Base-by-base conservation (phyloP, 2,113 vertebrate genomes). In the Phycodurus eques region DNA sequence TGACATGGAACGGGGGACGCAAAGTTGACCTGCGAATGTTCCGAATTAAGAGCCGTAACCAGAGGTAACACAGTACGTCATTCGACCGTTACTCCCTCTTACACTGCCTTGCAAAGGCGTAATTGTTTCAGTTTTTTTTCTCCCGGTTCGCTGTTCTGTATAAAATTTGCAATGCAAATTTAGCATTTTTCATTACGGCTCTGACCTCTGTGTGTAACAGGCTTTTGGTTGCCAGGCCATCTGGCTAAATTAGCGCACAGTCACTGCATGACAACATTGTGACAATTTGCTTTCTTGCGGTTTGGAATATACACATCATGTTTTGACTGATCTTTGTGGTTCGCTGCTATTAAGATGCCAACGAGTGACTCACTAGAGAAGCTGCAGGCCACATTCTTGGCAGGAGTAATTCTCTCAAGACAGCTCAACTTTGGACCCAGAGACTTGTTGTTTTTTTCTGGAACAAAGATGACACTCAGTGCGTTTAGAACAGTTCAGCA, bases 361-460 rank as follows among this genome's bases (percentile, higher is more conserved):
- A 65, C 60, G 1, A 70, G n/a, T 20, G 14, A 72, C 62, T 59
- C 8, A 47, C n/a, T n/a, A 27, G 53, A 59, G 35, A 42, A 57
- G 42, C 27, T 72, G 10, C 42, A 5, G 31, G 43, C 8, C 4
- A 15, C 35, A 44, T 43, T 39, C 33, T 43, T 39, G 46, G 70
- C 51, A 15, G 39, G 10, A 65, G 43, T 61, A 19, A 65, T 44
- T 49, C 27, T 47, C n/a, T 17, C 0, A 49, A 56, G 20, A 15
- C 10, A 31, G 42, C 33, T 79, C 53, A 60, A 78, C 73, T 72
- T 15, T 76, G 62, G 64, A 80, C 35, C 33, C 47, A 22, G 12
- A 70, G 31, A 10, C 31, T 31, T 42, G 15, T 60, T 60, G 27
- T 60, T 8, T 31, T 59, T 31, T 22, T 22, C 11, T 20, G 27